phyloP scores from a whole-genome alignment of 1,140 invertebrate genomes.

The Tetragnatha versicolor region DNA sequence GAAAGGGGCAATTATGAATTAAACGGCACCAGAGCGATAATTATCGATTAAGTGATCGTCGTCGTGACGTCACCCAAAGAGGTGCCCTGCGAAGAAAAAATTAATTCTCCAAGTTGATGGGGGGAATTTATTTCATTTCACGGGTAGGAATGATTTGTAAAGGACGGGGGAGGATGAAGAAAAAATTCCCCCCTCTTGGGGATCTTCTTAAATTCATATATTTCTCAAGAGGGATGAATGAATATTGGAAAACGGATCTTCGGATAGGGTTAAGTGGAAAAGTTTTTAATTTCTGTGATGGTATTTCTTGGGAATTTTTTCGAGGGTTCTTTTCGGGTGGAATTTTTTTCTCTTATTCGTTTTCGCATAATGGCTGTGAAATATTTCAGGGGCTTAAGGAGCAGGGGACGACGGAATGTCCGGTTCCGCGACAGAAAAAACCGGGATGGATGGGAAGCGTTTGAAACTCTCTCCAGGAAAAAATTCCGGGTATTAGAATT shows the following conservation, averaged over 20 bases:
- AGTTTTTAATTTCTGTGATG: constrained; percentile 51
- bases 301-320: constrained; percentile 21
- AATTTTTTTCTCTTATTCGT: constrained; percentile 1
- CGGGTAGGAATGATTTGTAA: constrained; percentile 41
- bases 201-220: constrained; percentile 51
- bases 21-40: constrained; percentile 44
- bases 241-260: constrained; percentile 48
- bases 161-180: constrained; percentile 11
- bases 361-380: constrained; percentile 24
- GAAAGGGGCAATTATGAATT: constrained; percentile 49
- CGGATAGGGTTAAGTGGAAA: constrained; percentile 37
- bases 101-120: constrained; percentile 50
- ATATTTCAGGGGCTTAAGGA: constrained; percentile 32
- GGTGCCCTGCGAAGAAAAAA: constrained; percentile 30
- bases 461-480: too few relatives aligned
- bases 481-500: too few relatives aligned
- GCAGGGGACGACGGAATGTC: too few relatives aligned
- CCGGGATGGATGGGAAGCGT: too few relatives aligned
- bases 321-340: not conserved
- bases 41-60: constrained; percentile 54
- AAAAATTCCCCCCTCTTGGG: not conserved
- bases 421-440: too few relatives aligned
- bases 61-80: constrained; percentile 46
- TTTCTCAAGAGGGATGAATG: constrained; percentile 12
- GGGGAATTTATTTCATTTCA: constrained; percentile 49